Conservation (phyloP, 2,888 invertebrate genomes). For the Galeruca laticollis region DNA sequence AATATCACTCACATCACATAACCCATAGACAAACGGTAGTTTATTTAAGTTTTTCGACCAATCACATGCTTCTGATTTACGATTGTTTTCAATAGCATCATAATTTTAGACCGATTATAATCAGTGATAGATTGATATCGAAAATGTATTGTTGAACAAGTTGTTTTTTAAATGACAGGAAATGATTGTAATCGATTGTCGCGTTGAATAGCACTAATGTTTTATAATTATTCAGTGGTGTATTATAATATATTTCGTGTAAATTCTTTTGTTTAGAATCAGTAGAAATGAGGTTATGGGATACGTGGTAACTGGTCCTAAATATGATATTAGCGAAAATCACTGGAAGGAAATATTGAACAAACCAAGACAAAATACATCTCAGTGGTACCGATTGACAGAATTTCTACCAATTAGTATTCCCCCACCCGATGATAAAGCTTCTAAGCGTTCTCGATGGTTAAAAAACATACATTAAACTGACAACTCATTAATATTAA, state of each 20-base stretch:
- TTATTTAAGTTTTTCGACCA: too few relatives aligned
- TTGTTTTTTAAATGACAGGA: too few relatives aligned
- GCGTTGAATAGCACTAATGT: too few relatives aligned
- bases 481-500: not conserved
- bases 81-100: too few relatives aligned
- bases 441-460: slow-evolving; percentile 72
- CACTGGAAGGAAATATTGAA: slow-evolving; percentile 90
- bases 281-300: slow-evolving; percentile 90
- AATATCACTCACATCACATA: too few relatives aligned
- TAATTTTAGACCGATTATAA: too few relatives aligned
- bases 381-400: slow-evolving; percentile 85
- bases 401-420: slow-evolving; percentile 78
- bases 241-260: not conserved
- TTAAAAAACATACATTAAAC: slow-evolving; percentile 38
- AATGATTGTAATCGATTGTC: too few relatives aligned
- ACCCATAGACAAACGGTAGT: too few relatives aligned
- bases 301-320: slow-evolving; percentile 83
- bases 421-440: slow-evolving; percentile 69
- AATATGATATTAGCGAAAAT: slow-evolving; percentile 78
- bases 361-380: slow-evolving; percentile 84
- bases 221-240: not conserved
- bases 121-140: too few relatives aligned
- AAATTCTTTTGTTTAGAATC: slow-evolving; percentile 71
- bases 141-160: too few relatives aligned
- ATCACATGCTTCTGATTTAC: too few relatives aligned